These are phyloP conservation scores for Lichenostomus cassidix DNA, from an alignment of 2,113 vertebrate genomes.

Conservation along the genomic window DNA sequence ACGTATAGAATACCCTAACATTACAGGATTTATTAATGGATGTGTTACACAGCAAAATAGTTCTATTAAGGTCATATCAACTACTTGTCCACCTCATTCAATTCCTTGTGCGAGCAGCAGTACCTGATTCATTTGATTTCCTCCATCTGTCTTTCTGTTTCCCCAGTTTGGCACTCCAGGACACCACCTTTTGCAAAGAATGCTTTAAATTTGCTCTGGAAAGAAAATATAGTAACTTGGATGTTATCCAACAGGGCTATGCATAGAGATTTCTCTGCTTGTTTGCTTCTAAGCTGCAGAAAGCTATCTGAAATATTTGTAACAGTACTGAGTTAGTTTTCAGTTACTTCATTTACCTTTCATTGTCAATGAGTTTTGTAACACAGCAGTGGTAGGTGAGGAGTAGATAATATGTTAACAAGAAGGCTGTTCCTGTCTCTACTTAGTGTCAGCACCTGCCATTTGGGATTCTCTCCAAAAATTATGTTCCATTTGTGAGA, in stretches of 20 bases:
- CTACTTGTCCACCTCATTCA: slow-evolving; percentile 39
- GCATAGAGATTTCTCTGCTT: background rate
- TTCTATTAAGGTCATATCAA: background rate
- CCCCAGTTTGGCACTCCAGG: slow-evolving; percentile 50
- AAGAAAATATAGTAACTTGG: slow-evolving; percentile 47
- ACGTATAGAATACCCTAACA: background rate
- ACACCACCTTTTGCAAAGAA: slow-evolving; percentile 61
- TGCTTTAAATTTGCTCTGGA: slow-evolving; percentile 51
- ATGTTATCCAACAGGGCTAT: background rate
- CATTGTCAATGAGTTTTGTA: slow-evolving; percentile 62
- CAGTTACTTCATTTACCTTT: slow-evolving; percentile 50
- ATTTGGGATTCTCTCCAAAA: slow-evolving; percentile 65
- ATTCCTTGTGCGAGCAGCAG: slow-evolving; percentile 27
- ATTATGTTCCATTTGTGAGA: slow-evolving; percentile 33
- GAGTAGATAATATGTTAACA: slow-evolving; percentile 61
- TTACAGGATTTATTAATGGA: background rate
- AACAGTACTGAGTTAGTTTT: slow-evolving; percentile 19
- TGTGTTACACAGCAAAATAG: background rate
- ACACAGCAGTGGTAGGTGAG: slow-evolving; percentile 56
- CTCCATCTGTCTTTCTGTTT: slow-evolving; percentile 67
- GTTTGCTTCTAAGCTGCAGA: slow-evolving; percentile 3
- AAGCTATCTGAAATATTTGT: slow-evolving; percentile 19
- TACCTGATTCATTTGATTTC: slow-evolving; percentile 54
- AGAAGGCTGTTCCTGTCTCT: slow-evolving; percentile 62
- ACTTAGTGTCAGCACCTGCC: slow-evolving; percentile 63